A percentile compares a stretch with the other conserved stretches of the same genome.
Conservation (phyloP, 2,888 invertebrate species). For the Plemyria rubiginata region DNA sequence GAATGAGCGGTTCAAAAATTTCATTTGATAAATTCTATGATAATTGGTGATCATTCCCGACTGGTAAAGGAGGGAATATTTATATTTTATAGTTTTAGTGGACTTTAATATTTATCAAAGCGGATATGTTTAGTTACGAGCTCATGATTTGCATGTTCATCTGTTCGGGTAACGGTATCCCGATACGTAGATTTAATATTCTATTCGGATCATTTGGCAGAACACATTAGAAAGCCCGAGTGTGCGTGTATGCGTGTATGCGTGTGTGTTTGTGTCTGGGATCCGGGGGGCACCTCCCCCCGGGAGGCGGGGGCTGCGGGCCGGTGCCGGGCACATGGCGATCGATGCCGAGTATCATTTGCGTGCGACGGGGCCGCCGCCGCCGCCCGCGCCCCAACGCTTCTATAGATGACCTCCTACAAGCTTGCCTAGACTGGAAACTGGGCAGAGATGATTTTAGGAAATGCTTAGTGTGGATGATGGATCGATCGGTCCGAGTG, state of each 20-base stretch:
- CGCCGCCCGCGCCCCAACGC: conserved; percentile 42
- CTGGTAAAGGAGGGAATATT: too few relatives aligned
- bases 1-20: too few relatives aligned
- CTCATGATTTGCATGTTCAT: conserved; percentile 27
- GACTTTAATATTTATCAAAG: neutral
- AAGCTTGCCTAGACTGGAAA: conserved; percentile 43
- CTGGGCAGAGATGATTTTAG: conserved; percentile 21
- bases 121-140: neutral
- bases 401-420: conserved; percentile 30
- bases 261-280: conserved; percentile 67
- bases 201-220: conserved; percentile 79
- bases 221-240: conserved; percentile 73
- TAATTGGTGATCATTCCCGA: too few relatives aligned
- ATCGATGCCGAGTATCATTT: conserved; percentile 83
- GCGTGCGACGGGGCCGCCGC: conserved; percentile 70
- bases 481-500: conserved; percentile 14
- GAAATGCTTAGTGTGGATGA: conserved; percentile 18
- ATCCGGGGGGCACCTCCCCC: conserved; percentile 37
- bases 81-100: neutral
- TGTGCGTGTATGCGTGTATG: conserved; percentile 70
- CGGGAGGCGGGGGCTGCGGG: conserved; percentile 49
- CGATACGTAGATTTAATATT: conserved; percentile 62
- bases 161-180: conserved; percentile 26
- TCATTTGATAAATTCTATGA: too few relatives aligned
- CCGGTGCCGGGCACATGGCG: conserved; percentile 65